phyloP scores from a whole-genome alignment of 92 coral and sea anemone species.

The Virgularia gustaviana region DNA sequence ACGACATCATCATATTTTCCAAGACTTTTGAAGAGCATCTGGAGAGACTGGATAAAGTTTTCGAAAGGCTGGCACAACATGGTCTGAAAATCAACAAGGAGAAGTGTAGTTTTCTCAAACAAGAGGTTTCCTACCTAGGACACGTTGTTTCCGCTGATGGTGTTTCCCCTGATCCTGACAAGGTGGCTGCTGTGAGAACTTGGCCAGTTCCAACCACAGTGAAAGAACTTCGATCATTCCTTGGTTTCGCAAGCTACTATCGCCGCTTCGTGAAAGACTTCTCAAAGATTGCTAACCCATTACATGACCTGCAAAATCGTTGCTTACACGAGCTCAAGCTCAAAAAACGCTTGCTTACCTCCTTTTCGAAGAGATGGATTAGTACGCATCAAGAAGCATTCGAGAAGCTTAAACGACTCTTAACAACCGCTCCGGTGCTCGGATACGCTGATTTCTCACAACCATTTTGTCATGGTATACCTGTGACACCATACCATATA shows the following conservation, averaged over 20 bases:
- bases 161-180: conserved; percentile 28
- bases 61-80: conserved; percentile 16
- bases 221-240: conserved; percentile 24
- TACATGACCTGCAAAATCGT: conserved; percentile 18
- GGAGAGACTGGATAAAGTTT: conserved; percentile 26
- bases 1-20: too few relatives aligned
- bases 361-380: conserved; percentile 44
- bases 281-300: conserved; percentile 16
- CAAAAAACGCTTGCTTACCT: conserved; percentile 26
- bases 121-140: conserved; percentile 26
- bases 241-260: conserved; percentile 26
- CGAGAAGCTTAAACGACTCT: background rate
- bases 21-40: too few relatives aligned
- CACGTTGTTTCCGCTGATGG: conserved; percentile 22
- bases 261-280: conserved; percentile 25
- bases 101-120: conserved; percentile 15
- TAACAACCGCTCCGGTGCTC: conserved; percentile 20
- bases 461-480: too few relatives aligned
- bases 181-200: conserved; percentile 2
- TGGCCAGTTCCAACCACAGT: conserved; percentile 19
- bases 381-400: conserved; percentile 21
- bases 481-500: too few relatives aligned
- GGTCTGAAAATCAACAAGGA: conserved; percentile 25
- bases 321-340: conserved; percentile 32
- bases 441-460: conserved; percentile 21